Conservation (phyloP, 2,888 invertebrate genomes). For the Neoascia interrupta region DNA sequence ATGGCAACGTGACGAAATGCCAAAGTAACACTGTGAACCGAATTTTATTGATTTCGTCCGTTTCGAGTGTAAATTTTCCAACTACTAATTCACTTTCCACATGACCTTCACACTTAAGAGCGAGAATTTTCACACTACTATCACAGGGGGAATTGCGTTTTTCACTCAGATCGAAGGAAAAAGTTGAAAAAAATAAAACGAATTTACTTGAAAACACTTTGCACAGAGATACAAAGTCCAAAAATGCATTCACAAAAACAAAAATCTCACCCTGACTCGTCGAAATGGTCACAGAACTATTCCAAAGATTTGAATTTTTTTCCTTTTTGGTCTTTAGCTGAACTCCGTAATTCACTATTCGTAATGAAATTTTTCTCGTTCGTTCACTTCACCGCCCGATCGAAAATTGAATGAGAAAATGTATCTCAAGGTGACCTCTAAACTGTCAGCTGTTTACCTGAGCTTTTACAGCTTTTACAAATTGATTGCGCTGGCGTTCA, state of each 20-base stretch:
- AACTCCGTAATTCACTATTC: too few relatives aligned
- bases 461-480: conserved; percentile 60
- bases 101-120: conserved; percentile 46
- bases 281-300: conserved; percentile 13
- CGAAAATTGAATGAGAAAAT: conserved; percentile 68
- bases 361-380: too few relatives aligned
- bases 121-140: background rate
- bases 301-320: conserved; percentile 9
- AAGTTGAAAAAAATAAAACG: too few relatives aligned
- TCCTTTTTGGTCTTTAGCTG: too few relatives aligned
- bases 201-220: background rate
- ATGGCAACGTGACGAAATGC: background rate
- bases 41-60: too few relatives aligned
- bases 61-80: conserved; percentile 9
- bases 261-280: conserved; percentile 50
- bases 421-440: conserved; percentile 68
- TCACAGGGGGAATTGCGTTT: background rate
- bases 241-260: conserved; percentile 23
- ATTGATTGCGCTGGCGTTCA: conserved; percentile 60
- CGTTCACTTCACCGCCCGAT: conserved; percentile 68
- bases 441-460: conserved; percentile 62
- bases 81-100: conserved; percentile 26
- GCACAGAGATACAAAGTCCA: conserved; percentile 19
- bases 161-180: conserved; percentile 2
- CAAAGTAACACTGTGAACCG: background rate